Base-by-base conservation (phyloP, 2,113 vertebrate species). In the Micromys minutus region DNA sequence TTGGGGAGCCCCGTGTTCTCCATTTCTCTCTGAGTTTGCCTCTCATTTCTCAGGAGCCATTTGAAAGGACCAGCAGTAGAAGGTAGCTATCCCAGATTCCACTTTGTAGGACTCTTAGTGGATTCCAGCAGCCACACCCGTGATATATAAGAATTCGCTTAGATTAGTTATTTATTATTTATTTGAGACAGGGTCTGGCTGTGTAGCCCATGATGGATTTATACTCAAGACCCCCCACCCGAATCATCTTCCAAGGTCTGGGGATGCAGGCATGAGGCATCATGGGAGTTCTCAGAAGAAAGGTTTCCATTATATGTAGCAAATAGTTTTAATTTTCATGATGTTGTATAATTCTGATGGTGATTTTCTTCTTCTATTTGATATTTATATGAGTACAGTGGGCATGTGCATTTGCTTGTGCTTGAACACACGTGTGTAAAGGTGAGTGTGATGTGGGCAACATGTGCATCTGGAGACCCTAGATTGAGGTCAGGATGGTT, bases 91-190 rank as follows among this genome's bases (percentile, higher is more conserved):
- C 55, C 50, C 65, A 12, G 16, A 45, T n/a, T 42, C 77, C 39
- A 9, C 31, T 87, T 17, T 76, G 1, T 19, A 3, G 1, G 8
- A 22, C 9, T 17, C 31, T 17, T 15, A 34, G 0, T 11, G 34
- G 57, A 83, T 61, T 72, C 19, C 4, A 21, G 39, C 1, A 24
- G 26, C 16, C 55, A 34, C 0, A 1, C 11, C 65, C 11, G 5
- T 26, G 2, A 10, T 16, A 10, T 52, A 12, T 26, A 29, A 42
- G 10, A 3, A 0, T 39, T 47, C 65, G 31, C 39, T 42, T n/a
- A 34, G 21, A 84, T 63, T 45, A 24, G 12, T 45, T 45, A 34
- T 67, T 67, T 67, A 34, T 36, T 67, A 31, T 10, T 19, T 65
- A 21, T 65, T 69, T 55, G 2, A 39, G 45, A 52, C 42, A n/a